Evolutionary conservation across 1,140 invertebrate species (phyloP), one percentile per base, ranked within the genome.

Genomic region (Listronotus oregonensis): DNA sequence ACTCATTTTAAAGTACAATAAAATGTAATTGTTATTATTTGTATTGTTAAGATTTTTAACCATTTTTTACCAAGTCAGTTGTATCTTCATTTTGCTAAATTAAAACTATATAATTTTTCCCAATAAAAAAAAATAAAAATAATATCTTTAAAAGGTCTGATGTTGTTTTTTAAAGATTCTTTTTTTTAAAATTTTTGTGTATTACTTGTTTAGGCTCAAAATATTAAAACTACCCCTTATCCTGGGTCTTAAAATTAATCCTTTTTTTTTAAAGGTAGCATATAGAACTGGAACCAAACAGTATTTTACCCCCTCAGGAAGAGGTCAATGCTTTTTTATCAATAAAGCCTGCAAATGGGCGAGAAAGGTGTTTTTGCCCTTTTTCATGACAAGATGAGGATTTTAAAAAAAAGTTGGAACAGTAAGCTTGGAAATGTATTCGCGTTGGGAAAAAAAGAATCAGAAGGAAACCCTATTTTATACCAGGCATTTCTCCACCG

Each of bases 401-500:
- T 40, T 34, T 58, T 21, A 27, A 44, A 3, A n/a, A n/a, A 52
- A 64, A 27, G 43, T 69, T 4, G 42, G 43, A 21, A 44, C 60
- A 1, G 44, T 59, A 12, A 18, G n/a, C 9, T 52, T 54, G 6
- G 14, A 42, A 3, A 18, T 63, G 1, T 17, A 21, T n/a, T 54
- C 0, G 43, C 14, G 42, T 12, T 47, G 4, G 1, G 17, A 47
- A 47, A 17, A 49, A 3, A n/a, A 40, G 6, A 68, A 44, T 47
- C 43, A 46, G 15, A 34, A 37, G 37, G 1, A 67, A 66, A 39
- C 65, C 69, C 0, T 51, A 60, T 50, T 67, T 73, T 42, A 51
- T 72, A 31, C 60, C 58, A 9, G 68, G 70, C 1, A 67, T 75
- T 6, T 67, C 68, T 3, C 73, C 73, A 12, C 40, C 9, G 66